phyloP scores from a whole-genome alignment of 2,797 vertebrate genomes.

The Lutjanus campechanus region DNA sequence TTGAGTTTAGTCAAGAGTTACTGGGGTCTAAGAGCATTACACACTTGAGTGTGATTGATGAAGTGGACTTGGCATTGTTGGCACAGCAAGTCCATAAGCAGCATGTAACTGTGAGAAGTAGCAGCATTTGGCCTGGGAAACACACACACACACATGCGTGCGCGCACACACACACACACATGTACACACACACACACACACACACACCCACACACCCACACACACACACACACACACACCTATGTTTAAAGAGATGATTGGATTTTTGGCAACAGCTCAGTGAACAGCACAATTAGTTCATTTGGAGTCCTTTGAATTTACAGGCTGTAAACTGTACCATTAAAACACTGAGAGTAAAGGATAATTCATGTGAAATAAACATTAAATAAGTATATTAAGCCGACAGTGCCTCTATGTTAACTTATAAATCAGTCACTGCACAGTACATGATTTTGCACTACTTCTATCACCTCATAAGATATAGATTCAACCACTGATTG shows the following conservation, averaged over 20 bases:
- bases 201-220: neutral
- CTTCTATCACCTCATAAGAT: neutral
- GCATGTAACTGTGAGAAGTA: neutral
- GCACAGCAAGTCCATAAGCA: slow-evolving; percentile 42
- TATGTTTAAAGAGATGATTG: slow-evolving; percentile 4
- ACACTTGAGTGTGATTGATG: slow-evolving; percentile 63
- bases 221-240: neutral
- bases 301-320: slow-evolving; percentile 5
- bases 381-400: neutral
- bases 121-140: slow-evolving; percentile 11
- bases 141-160: neutral
- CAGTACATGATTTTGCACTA: neutral
- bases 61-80: slow-evolving; percentile 53
- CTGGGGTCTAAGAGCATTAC: slow-evolving; percentile 52
- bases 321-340: slow-evolving; percentile 3
- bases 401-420: neutral
- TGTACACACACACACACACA: neutral
- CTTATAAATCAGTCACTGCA: neutral
- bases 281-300: slow-evolving; percentile 30
- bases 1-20: slow-evolving; percentile 66
- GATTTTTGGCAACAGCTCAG: slow-evolving; percentile 36
- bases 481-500: neutral
- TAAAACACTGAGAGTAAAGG: neutral
- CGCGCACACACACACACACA: too few species aligned
- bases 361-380: slow-evolving; percentile 6